A percentile compares a stretch with the other conserved stretches of the same genome.
Conservation (phyloP, 92 coral and sea anemone genomes). For the Siderastrea siderea region DNA sequence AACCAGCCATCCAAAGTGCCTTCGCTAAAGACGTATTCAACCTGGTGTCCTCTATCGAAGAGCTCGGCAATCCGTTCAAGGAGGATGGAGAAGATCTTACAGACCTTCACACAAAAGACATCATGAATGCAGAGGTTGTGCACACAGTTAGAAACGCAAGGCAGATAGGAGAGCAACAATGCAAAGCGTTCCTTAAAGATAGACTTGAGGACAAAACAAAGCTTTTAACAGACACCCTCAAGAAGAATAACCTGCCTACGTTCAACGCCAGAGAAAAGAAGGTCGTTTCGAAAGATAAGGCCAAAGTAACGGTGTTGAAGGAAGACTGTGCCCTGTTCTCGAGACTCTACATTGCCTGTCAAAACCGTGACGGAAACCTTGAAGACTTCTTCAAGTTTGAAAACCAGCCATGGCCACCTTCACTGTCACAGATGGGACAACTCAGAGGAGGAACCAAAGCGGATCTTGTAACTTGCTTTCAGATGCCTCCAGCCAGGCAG, state of each 20-base stretch:
- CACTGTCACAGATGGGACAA: slow-evolving; percentile 61
- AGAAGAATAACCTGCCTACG: slow-evolving; percentile 43
- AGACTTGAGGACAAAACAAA: slow-evolving; percentile 46
- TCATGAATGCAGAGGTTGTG: slow-evolving; percentile 70
- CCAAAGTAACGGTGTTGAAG: slow-evolving; percentile 45
- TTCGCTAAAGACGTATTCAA: too few relatives aligned
- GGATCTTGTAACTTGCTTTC: slow-evolving; percentile 70
- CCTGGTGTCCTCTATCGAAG: too few relatives aligned
- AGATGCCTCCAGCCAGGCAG: too few relatives aligned
- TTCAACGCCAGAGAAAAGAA: slow-evolving; percentile 29
- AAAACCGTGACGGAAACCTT: slow-evolving; percentile 61
- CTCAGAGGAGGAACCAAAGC: slow-evolving; percentile 73
- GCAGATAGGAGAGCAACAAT: slow-evolving; percentile 63
- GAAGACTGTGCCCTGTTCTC: slow-evolving; percentile 72
- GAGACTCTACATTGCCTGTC: slow-evolving; percentile 70
- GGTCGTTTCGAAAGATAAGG: slow-evolving; percentile 54
- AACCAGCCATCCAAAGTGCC: too few relatives aligned
- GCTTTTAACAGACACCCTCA: slow-evolving; percentile 51
- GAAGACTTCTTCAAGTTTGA: slow-evolving; percentile 67
- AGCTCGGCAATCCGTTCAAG: slow-evolving; percentile 71
- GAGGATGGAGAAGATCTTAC: slow-evolving; percentile 58
- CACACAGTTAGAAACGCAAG: slow-evolving; percentile 43
- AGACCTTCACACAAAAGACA: slow-evolving; percentile 64
- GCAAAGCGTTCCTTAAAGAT: slow-evolving; percentile 62
- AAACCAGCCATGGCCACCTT: slow-evolving; percentile 76